Conservation (phyloP, 2,888 invertebrate genomes). For the Mayetiola destructor region DNA sequence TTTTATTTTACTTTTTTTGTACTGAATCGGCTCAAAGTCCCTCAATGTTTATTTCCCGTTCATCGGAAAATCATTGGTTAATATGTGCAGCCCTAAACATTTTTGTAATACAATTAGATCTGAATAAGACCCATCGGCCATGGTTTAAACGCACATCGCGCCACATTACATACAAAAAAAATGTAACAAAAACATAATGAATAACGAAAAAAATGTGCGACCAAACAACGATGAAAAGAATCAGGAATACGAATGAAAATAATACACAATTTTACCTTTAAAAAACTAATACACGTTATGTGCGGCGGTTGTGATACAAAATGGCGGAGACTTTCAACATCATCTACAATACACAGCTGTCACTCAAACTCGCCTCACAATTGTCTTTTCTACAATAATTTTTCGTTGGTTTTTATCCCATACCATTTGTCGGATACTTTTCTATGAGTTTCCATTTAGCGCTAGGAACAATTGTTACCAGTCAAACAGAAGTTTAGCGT, state of each 20-base stretch:
- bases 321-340: conserved; percentile 8
- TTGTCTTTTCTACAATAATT: conserved; percentile 8
- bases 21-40: no score
- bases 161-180: conserved; percentile 2
- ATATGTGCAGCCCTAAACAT: no score
- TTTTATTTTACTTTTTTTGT: no score
- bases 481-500: no score
- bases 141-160: not conserved
- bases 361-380: not conserved
- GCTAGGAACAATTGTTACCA: no score
- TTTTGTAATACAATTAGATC: conserved; percentile 9
- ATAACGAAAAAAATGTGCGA: not conserved
- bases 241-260: conserved; percentile 1
- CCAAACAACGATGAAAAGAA: not conserved
- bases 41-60: no score
- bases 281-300: not conserved
- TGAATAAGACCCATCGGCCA: not conserved
- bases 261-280: not conserved
- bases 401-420: not conserved
- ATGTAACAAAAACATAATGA: not conserved
- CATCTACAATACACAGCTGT: conserved; percentile 13
- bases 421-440: no score
- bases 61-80: no score
- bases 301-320: no score
- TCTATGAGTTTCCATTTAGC: no score